Conservation (phyloP, 2,888 invertebrate genomes). For the Leucania comma region DNA sequence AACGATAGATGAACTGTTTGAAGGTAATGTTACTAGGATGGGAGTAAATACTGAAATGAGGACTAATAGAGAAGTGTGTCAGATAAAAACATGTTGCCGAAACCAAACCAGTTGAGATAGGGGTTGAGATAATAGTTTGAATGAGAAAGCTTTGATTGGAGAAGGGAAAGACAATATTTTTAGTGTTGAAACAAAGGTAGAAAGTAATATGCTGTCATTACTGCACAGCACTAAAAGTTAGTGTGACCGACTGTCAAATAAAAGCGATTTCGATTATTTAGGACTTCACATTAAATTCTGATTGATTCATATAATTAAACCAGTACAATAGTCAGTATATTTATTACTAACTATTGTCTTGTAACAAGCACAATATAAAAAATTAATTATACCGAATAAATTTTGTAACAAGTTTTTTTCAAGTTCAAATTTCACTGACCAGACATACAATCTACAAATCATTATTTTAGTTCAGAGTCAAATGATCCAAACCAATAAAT, state of each 20-base stretch:
- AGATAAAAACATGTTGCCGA: not conserved
- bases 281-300: not conserved
- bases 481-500: conserved; percentile 22
- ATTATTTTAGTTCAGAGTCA: conserved; percentile 1
- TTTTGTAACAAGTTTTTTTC: not conserved
- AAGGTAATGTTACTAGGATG: not conserved
- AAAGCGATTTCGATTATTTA: not conserved
- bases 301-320: not conserved
- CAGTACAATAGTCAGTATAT: too few species aligned
- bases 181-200: not conserved
- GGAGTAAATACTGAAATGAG: not conserved
- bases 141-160: not conserved
- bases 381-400: not conserved
- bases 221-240: not conserved
- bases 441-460: conserved; percentile 4
- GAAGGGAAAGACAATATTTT: not conserved
- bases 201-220: not conserved
- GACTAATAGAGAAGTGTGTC: not conserved
- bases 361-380: not conserved
- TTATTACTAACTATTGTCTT: not conserved
- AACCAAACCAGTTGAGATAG: not conserved
- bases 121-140: conserved; percentile 12
- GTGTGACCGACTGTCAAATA: not conserved
- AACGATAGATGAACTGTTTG: not conserved
- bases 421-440: not conserved